Evolutionary conservation across 2,888 invertebrate species (phyloP), one percentile per base, ranked within the genome.

Genomic region (Tuta absoluta): DNA sequence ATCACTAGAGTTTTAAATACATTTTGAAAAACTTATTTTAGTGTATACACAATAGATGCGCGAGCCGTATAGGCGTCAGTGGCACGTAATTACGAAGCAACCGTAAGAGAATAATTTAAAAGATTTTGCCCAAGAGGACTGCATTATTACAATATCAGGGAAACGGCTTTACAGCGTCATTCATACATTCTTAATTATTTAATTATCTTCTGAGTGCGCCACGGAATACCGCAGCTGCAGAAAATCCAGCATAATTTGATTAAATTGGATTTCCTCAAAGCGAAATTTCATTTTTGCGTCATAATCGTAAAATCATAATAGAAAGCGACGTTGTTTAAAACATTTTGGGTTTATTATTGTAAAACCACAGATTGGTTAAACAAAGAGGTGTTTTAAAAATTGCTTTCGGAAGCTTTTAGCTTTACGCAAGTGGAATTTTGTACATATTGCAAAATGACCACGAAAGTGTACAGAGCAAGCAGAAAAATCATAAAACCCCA

Each of bases 401-500:
- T 62, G 45, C 63, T 74, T 74, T 77, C 69, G 72, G 72, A 77
- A 78, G 79, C 79, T 78, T 81, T 83, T 76, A 80, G 77, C 75
- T 76, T 78, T 82, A 84, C 82, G 83, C 84, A 83, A 83, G 81
- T 80, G 33, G 4, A 84, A 86, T 87, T 86, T 85, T 82, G 85
- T 86, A 84, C 85, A 81, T 81, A 84, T 80, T 85, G 80, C 86
- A 86, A 87, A 89, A 91, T 87, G 81, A 87, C 90, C 91, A 83
- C 88, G 80, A 86, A 87, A 88, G 85, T 89, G 80, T 81, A 89
- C 86, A 85, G 81, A 86, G 85, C 84, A 85, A 90, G 88, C 87
- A 89, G 88, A 91, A 91, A 91, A 91, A 91, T 91, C 90, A 90
- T 91, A 91, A 91, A 91, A 91, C 83, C 88, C 89, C 91, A 91